A percentile compares a stretch with the other conserved stretches of the same genome.
phyloP scores from a whole-genome alignment of 2,797 vertebrate genomes.

The Lindbergichthys nudifrons region DNA sequence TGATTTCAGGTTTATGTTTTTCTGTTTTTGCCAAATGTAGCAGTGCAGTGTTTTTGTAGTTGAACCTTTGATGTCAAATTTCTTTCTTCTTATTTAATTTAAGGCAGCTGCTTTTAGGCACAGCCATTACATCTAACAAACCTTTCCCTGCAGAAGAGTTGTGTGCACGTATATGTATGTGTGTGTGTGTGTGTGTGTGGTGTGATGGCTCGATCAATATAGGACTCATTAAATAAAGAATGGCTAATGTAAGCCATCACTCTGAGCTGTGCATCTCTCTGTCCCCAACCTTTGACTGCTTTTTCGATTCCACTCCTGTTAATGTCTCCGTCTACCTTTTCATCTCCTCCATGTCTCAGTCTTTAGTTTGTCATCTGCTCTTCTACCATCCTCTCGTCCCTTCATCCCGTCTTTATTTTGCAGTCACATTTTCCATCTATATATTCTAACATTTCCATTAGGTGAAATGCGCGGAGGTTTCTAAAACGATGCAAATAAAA shows the following conservation, averaged over 20 bases:
- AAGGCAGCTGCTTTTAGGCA: conserved; percentile 49
- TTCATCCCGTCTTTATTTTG: not conserved
- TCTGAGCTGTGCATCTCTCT: conserved; percentile 45
- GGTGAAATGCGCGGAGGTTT: too few relatives aligned
- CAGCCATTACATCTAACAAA: conserved; percentile 40
- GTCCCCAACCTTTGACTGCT: conserved; percentile 16
- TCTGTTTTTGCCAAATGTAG: not conserved
- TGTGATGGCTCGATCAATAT: conserved; percentile 49
- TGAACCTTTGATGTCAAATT: conserved; percentile 18
- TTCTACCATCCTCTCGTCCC: not conserved
- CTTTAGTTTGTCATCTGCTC: conserved; percentile 1
- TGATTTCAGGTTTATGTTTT: conserved; percentile 13
- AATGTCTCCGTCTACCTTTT: conserved; percentile 32
- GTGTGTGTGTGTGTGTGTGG: conserved; percentile 16
- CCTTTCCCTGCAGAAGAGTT: conserved; percentile 19
- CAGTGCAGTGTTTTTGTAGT: not conserved
- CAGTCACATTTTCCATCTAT: too few relatives aligned
- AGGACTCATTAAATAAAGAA: conserved; percentile 64
- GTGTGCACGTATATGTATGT: not conserved
- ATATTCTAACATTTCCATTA: too few relatives aligned
- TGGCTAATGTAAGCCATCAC: conserved; percentile 63
- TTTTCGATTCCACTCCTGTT: conserved; percentile 37
- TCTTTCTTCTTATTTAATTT: conserved; percentile 26
- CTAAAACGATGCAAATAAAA: too few relatives aligned
- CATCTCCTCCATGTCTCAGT: conserved; percentile 18